These are phyloP conservation scores for Heliocidaris tuberculata DNA, from an alignment of 35 echinoderm and acorn worm species.

Conservation along the genomic window DNA sequence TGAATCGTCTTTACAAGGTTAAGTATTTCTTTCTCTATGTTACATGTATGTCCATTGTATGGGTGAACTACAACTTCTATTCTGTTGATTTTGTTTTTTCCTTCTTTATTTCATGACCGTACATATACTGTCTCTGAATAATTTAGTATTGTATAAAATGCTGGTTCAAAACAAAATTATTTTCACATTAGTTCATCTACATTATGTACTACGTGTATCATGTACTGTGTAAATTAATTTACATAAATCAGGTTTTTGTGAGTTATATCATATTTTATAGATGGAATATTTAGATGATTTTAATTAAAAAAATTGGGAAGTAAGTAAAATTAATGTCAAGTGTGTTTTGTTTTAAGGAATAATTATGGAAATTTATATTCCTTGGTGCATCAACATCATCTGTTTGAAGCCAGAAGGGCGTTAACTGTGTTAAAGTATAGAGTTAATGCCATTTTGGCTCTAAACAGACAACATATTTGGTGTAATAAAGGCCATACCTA, in stretches of 20 bases:
- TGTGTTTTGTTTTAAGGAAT: not conserved
- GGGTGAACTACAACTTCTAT: no score
- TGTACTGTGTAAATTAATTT: not conserved
- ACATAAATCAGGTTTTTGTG: conserved; percentile 35
- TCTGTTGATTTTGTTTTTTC: no score
- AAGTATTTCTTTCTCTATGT: no score
- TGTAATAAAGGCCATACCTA: no score
- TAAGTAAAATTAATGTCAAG: not conserved
- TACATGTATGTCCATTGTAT: no score
- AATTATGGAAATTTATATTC: not conserved
- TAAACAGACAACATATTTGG: no score
- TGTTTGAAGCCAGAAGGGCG: no score
- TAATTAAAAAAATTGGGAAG: not conserved
- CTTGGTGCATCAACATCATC: no score
- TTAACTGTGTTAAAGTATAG: no score
- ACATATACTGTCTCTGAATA: not conserved
- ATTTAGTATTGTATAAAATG: not conserved
- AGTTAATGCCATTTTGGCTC: no score
- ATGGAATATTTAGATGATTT: conserved; percentile 43
- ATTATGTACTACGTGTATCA: not conserved
- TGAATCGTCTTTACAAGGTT: no score
- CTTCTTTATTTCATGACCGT: not conserved
- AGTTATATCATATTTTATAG: conserved; percentile 45
- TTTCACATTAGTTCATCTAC: not conserved
- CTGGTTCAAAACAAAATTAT: not conserved